These are phyloP conservation scores for Dilophus febrilis DNA, from an alignment of 2,888 invertebrate genomes.

Conservation along the genomic window DNA sequence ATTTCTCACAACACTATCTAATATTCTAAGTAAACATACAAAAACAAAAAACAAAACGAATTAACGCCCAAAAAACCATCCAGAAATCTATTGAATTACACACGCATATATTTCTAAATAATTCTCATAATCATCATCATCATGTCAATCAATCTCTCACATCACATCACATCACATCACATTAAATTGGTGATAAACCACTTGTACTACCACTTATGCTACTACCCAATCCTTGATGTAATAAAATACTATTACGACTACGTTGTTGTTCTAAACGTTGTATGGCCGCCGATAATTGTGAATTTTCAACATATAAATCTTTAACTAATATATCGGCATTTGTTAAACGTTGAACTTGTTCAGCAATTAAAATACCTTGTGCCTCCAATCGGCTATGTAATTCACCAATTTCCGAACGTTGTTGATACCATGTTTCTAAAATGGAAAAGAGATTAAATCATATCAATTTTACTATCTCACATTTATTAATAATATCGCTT, in stretches of 20 bases:
- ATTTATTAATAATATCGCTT: slow-evolving; percentile 20
- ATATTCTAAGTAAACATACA: too few relatives aligned
- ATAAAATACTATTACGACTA: slow-evolving; percentile 24
- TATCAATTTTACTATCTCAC: background rate
- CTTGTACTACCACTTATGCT: slow-evolving; percentile 9
- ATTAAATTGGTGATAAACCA: slow-evolving; percentile 4
- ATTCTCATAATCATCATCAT: too few relatives aligned
- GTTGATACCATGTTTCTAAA: slow-evolving; percentile 28
- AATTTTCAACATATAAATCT: slow-evolving; percentile 72
- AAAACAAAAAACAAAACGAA: too few relatives aligned
- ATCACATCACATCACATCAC: too few relatives aligned
- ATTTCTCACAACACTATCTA: too few relatives aligned
- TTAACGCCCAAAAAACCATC: too few relatives aligned
- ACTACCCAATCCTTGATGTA: slow-evolving; percentile 18
- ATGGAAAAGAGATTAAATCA: background rate
- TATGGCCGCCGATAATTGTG: slow-evolving; percentile 48
- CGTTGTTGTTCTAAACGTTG: slow-evolving; percentile 29
- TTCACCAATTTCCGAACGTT: slow-evolving; percentile 29
- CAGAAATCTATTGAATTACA: too few relatives aligned
- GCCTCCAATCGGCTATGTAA: slow-evolving; percentile 34
- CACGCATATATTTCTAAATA: too few relatives aligned
- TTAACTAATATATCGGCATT: slow-evolving; percentile 60
- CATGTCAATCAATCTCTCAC: too few relatives aligned
- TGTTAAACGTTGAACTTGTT: slow-evolving; percentile 47
- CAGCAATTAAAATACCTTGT: slow-evolving; percentile 30